These are phyloP conservation scores for Zele albiditarsus DNA, from an alignment of 2,888 invertebrate genomes.

Conservation along the genomic window DNA sequence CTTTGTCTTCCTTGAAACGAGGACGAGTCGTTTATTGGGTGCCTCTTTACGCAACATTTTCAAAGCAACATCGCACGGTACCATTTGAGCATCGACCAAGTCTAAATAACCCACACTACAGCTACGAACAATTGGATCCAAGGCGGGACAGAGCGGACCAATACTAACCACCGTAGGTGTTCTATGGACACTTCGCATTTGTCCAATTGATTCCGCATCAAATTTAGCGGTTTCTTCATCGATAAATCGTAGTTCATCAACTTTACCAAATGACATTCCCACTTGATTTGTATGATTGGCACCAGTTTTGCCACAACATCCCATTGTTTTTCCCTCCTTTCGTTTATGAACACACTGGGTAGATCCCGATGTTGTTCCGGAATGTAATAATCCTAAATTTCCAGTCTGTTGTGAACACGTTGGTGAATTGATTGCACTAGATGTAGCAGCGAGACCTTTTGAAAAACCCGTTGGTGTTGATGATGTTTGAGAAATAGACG, in stretches of 20 bases:
- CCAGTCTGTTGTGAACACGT: conserved; percentile 64
- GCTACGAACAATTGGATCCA: conserved; percentile 85
- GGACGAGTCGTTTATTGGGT: conserved; percentile 81
- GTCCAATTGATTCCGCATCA: conserved; percentile 59
- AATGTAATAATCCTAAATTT: conserved; percentile 57
- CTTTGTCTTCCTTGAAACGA: conserved; percentile 81
- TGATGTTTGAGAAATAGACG: conserved; percentile 47
- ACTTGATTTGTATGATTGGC: conserved; percentile 54
- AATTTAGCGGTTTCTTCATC: conserved; percentile 77
- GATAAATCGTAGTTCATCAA: conserved; percentile 80
- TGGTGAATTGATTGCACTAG: conserved; percentile 60
- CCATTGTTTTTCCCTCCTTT: conserved; percentile 56
- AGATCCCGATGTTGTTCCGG: conserved; percentile 47
- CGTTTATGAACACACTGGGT: conserved; percentile 57
- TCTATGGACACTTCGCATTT: conserved; percentile 65
- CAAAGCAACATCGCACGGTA: conserved; percentile 83
- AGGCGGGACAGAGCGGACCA: conserved; percentile 76
- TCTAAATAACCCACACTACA: conserved; percentile 93
- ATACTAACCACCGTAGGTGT: conserved; percentile 79
- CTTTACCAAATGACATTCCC: conserved; percentile 64
- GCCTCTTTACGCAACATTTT: conserved; percentile 83
- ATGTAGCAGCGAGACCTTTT: conserved; percentile 47
- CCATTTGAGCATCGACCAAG: conserved; percentile 83
- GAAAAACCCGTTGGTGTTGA: conserved; percentile 47
- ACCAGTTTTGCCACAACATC: conserved; percentile 57